phyloP scores from a whole-genome alignment of 2,113 vertebrate genomes.

The Leptodactylus fuscus region DNA sequence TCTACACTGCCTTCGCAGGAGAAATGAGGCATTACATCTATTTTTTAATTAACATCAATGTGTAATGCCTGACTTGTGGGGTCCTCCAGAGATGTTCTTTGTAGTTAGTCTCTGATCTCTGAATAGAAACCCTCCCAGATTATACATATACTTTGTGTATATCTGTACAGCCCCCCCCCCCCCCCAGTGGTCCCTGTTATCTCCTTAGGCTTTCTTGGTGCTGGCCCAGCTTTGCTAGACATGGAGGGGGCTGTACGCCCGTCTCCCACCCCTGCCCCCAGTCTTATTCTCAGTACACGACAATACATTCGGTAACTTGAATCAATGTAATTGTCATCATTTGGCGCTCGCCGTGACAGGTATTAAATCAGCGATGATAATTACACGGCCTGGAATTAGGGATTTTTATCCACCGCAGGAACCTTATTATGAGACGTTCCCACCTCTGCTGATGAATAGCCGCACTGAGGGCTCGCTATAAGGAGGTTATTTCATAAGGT shows the following conservation, averaged over 20 bases:
- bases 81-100: too few relatives aligned
- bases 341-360: too few relatives aligned
- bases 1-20: too few relatives aligned
- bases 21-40: too few relatives aligned
- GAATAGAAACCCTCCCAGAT: too few relatives aligned
- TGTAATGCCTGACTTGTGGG: too few relatives aligned
- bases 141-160: too few relatives aligned
- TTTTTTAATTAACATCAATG: too few relatives aligned
- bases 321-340: background rate
- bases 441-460: background rate
- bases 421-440: background rate
- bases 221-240: background rate
- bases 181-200: too few relatives aligned
- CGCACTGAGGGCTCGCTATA: background rate
- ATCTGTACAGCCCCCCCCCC: too few relatives aligned
- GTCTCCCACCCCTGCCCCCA: background rate
- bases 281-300: background rate
- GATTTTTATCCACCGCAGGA: background rate
- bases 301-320: background rate
- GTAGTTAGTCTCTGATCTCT: too few relatives aligned
- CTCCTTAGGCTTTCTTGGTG: background rate
- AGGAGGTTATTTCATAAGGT: too few relatives aligned
- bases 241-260: background rate
- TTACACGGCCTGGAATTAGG: background rate
- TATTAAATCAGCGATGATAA: background rate